Conservation (phyloP, 2,888 invertebrate species). For the Gymnoscelis rufifasciata region DNA sequence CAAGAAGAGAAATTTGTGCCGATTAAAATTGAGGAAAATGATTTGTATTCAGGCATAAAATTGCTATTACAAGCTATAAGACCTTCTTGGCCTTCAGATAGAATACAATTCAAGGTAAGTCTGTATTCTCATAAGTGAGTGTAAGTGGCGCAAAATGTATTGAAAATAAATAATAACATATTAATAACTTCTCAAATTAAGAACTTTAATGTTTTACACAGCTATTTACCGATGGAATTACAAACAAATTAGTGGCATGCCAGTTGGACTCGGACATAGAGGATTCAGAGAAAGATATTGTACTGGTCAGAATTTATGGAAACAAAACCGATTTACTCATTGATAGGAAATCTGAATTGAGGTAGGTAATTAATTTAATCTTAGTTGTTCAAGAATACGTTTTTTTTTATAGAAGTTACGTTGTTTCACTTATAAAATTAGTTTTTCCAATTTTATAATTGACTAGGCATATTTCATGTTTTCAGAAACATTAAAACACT, state of each 20-base stretch:
- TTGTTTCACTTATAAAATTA: too few relatives aligned
- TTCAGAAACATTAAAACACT: conserved; percentile 65
- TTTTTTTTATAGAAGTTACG: too few relatives aligned
- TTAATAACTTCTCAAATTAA: too few relatives aligned
- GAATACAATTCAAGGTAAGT: conserved; percentile 85
- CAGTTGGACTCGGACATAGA: conserved; percentile 54
- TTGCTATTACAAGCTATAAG: conserved; percentile 83
- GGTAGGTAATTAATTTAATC: conserved; percentile 65
- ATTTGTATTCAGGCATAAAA: conserved; percentile 83
- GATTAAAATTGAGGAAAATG: conserved; percentile 82
- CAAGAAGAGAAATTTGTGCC: conserved; percentile 73
- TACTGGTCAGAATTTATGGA: conserved; percentile 94
- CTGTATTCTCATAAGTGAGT: too few relatives aligned
- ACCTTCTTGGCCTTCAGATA: conserved; percentile 83
- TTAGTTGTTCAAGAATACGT: too few relatives aligned
- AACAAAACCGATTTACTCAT: conserved; percentile 95
- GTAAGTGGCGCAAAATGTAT: too few relatives aligned
- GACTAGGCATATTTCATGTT: neutral
- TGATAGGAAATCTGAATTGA: conserved; percentile 90
- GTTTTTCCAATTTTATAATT: too few relatives aligned
- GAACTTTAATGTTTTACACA: too few relatives aligned
- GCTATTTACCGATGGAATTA: conserved; percentile 96
- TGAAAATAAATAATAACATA: too few relatives aligned
- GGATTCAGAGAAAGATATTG: conserved; percentile 75
- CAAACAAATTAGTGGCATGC: conserved; percentile 93